phyloP scores from a whole-genome alignment of 2,797 vertebrate genomes.

The Poecilia wingei region DNA sequence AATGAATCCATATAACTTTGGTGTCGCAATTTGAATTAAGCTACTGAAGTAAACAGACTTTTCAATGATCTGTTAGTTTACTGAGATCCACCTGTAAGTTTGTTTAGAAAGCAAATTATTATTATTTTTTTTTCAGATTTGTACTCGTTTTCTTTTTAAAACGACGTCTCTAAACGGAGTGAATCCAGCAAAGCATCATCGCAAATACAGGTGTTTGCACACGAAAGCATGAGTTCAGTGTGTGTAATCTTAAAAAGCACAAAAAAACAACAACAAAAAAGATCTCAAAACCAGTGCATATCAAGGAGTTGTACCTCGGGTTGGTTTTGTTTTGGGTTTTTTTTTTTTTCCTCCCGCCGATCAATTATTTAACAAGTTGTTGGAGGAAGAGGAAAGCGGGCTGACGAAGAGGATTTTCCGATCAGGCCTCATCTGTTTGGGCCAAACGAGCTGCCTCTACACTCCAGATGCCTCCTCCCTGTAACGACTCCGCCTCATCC shows the following conservation, averaged over 20 bases:
- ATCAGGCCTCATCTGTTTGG: conserved; percentile 12
- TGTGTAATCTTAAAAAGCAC: conserved; percentile 51
- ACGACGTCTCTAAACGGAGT: background rate
- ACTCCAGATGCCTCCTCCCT: conserved; percentile 21
- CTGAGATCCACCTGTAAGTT: background rate
- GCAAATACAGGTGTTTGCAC: background rate
- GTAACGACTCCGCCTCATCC: conserved; percentile 31
- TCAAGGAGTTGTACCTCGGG: conserved; percentile 11
- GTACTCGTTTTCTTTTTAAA: background rate
- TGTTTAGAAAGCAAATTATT: background rate
- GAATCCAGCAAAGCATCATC: background rate
- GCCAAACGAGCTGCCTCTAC: conserved; percentile 18
- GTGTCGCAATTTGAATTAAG: background rate
- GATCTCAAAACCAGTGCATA: conserved; percentile 25
- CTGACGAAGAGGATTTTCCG: conserved; percentile 1
- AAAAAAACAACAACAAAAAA: conserved; percentile 26
- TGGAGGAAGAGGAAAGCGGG: conserved; percentile 28
- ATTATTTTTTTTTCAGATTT: background rate
- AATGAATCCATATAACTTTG: background rate
- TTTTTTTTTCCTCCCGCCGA: background rate
- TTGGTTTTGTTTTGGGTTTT: conserved; percentile 7
- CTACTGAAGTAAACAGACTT: background rate
- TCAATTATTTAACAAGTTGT: conserved; percentile 10
- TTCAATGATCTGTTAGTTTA: background rate
- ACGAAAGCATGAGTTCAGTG: conserved; percentile 6